A percentile compares a stretch with the other conserved stretches of the same genome.
Conservation (phyloP, 1,140 invertebrate genomes). For the Drosophila kurseongensis region DNA sequence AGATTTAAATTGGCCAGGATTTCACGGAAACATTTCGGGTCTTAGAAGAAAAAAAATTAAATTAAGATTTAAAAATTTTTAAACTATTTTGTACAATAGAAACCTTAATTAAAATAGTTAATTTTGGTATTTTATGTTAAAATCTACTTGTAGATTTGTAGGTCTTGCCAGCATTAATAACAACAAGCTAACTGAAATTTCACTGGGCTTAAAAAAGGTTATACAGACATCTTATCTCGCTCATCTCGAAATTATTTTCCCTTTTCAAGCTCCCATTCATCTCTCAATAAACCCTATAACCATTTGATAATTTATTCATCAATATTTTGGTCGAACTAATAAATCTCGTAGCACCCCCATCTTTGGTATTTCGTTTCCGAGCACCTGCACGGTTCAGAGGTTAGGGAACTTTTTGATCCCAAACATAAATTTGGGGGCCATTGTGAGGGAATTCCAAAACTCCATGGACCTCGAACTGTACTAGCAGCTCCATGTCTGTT, state of each 20-base stretch:
- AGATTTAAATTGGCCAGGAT: background rate
- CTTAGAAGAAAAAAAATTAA: too few relatives aligned
- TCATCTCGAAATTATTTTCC: constrained; percentile 20
- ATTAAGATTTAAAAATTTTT: too few relatives aligned
- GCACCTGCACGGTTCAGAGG: constrained; percentile 63
- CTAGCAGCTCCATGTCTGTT: constrained; percentile 49
- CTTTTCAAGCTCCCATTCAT: constrained; percentile 12
- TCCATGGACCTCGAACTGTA: constrained; percentile 6
- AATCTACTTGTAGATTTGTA: too few relatives aligned
- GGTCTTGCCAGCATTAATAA: too few relatives aligned
- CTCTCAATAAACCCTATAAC: constrained; percentile 12
- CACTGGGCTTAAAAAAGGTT: constrained; percentile 11
- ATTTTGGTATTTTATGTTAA: too few relatives aligned
- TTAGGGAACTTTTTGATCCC: constrained; percentile 63
- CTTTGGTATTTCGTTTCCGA: constrained; percentile 51
- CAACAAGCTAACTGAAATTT: background rate
- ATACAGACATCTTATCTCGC: constrained; percentile 22
- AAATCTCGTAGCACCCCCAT: constrained; percentile 48
- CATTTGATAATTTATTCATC: constrained; percentile 53
- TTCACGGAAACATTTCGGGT: background rate
- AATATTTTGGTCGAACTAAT: constrained; percentile 52
- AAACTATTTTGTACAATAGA: too few relatives aligned
- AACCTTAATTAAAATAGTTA: too few relatives aligned
- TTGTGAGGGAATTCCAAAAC: constrained; percentile 40
- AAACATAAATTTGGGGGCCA: constrained; percentile 60